These are phyloP conservation scores for Hirundichthys speculiger DNA, from an alignment of 2,113 vertebrate genomes.

Conservation along the genomic window DNA sequence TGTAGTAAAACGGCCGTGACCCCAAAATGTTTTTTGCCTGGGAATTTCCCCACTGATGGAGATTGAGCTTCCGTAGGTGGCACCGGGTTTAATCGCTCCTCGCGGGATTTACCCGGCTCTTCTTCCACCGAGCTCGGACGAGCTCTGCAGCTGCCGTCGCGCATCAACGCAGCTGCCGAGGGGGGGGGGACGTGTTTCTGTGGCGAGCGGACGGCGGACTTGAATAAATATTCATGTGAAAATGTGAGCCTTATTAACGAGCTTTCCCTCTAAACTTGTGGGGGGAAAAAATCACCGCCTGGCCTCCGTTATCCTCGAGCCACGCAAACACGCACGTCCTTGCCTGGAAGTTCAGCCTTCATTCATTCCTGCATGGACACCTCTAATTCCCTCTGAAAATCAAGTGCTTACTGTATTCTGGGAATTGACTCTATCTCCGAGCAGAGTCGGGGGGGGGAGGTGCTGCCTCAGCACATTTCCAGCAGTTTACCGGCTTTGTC, in stretches of 20 bases:
- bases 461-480: slow-evolving; percentile 62
- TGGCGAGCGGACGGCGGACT: neutral
- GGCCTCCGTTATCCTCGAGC: no score
- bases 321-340: neutral
- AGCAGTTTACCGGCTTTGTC: slow-evolving; percentile 52
- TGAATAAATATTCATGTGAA: neutral
- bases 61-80: slow-evolving; percentile 16
- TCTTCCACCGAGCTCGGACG: neutral
- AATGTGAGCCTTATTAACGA: neutral
- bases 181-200: no score
- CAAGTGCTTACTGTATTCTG: slow-evolving; percentile 47
- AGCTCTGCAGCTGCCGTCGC: slow-evolving; percentile 6
- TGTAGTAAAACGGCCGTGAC: slow-evolving; percentile 7
- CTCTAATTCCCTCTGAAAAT: slow-evolving; percentile 37
- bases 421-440: slow-evolving; percentile 42
- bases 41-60: slow-evolving; percentile 50
- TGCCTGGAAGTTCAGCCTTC: slow-evolving; percentile 3
- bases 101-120: neutral
- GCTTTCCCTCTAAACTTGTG: slow-evolving; percentile 1
- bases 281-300: slow-evolving; percentile 14
- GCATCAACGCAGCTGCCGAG: slow-evolving; percentile 10
- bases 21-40: neutral
- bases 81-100: slow-evolving; percentile 7
- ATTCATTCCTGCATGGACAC: slow-evolving; percentile 9
- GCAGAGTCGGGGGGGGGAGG: slow-evolving; percentile 2